A percentile compares a stretch with the other conserved stretches of the same genome.
Evolutionary conservation across 2,888 invertebrate species (phyloP).

Genomic region (Drosophila melanosoma): DNA sequence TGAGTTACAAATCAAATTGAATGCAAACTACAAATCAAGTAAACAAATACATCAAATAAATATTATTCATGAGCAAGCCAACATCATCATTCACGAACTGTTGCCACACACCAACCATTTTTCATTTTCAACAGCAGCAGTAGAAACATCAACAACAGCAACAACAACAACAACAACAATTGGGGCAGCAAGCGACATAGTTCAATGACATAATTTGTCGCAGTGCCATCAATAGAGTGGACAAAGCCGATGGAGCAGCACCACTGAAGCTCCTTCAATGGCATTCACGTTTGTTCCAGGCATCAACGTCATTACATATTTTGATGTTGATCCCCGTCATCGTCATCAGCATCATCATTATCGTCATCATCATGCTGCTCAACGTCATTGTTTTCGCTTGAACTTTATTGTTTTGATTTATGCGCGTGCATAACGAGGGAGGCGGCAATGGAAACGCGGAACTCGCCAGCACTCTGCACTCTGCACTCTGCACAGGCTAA

Average conservation of each 20-base stretch:
- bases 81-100: slow-evolving; percentile 49
- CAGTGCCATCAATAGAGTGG: slow-evolving; percentile 74
- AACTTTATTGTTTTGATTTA: slow-evolving; percentile 81
- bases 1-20: slow-evolving; percentile 45
- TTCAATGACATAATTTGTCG: slow-evolving; percentile 81
- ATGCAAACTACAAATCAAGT: slow-evolving; percentile 55
- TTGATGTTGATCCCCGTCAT: slow-evolving; percentile 19
- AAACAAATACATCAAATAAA: slow-evolving; percentile 70
- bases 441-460: slow-evolving; percentile 10
- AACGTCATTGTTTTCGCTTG: slow-evolving; percentile 76
- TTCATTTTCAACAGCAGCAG: slow-evolving; percentile 56
- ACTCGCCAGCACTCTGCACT: slow-evolving; percentile 14
- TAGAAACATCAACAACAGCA: slow-evolving; percentile 17
- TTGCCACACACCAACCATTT: slow-evolving; percentile 35
- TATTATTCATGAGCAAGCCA: slow-evolving; percentile 67
- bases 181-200: slow-evolving; percentile 44
- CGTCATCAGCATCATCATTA: slow-evolving; percentile 27
- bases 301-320: slow-evolving; percentile 43
- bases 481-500: slow-evolving; percentile 46
- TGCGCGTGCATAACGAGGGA: slow-evolving; percentile 64
- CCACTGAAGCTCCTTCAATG: slow-evolving; percentile 36
- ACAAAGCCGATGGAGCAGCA: slow-evolving; percentile 46
- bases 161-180: slow-evolving; percentile 27
- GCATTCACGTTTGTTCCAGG: slow-evolving; percentile 37
- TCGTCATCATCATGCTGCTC: slow-evolving; percentile 18